These are phyloP conservation scores for Norana najaformis DNA, from an alignment of 2,888 invertebrate genomes.

Conservation along the genomic window DNA sequence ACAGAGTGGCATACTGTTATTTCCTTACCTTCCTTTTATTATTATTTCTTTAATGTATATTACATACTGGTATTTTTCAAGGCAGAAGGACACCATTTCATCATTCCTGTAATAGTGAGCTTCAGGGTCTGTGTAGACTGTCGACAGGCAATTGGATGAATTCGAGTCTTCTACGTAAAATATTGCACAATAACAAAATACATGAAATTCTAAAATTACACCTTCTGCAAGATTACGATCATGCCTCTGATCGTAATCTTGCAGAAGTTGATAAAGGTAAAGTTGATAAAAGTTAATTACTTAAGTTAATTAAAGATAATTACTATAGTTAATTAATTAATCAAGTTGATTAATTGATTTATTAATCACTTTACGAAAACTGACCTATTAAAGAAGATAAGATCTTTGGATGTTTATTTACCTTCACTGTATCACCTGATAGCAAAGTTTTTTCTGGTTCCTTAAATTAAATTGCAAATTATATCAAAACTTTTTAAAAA, in stretches of 20 bases:
- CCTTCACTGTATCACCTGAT: neutral
- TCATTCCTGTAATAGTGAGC: constrained; percentile 57
- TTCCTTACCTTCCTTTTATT: too few relatives aligned
- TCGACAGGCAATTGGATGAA: constrained; percentile 48
- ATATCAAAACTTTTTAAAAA: neutral
- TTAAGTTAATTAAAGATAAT: too few relatives aligned
- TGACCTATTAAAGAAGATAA: too few relatives aligned
- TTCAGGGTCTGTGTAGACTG: constrained; percentile 53
- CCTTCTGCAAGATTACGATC: too few relatives aligned
- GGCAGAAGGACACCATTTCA: constrained; percentile 57
- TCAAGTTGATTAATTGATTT: too few relatives aligned
- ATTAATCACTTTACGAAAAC: too few relatives aligned
- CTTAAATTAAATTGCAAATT: neutral
- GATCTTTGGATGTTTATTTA: neutral
- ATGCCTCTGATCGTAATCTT: too few relatives aligned
- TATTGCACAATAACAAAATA: neutral
- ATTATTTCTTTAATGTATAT: too few relatives aligned
- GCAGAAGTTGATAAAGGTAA: too few relatives aligned
- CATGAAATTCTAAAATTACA: neutral
- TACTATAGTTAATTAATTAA: too few relatives aligned
- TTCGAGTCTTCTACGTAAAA: constrained; percentile 48
- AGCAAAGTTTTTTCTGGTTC: neutral
- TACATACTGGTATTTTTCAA: constrained; percentile 51
- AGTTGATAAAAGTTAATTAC: too few relatives aligned
- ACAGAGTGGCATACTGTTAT: too few relatives aligned